Percentiles rank a stretch among this genome's conserved stretches.
Conservation (phyloP, 2,888 invertebrate genomes). For the Selenia dentaria region DNA sequence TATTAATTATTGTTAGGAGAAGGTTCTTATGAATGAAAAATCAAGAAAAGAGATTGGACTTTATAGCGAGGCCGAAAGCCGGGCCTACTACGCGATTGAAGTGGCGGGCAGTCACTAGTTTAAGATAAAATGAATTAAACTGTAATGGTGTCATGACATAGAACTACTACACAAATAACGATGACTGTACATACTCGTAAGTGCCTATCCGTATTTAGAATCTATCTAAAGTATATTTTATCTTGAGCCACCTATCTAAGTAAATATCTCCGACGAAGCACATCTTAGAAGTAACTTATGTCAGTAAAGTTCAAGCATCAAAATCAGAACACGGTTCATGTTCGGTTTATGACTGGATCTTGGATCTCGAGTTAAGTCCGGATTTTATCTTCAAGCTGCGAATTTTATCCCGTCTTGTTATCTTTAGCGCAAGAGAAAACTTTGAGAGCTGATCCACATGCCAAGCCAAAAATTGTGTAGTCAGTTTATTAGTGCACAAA, state of each 20-base stretch:
- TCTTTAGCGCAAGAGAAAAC: conserved; percentile 11
- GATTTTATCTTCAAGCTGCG: conserved; percentile 25
- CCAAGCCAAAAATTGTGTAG: not conserved
- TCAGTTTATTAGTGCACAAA: not conserved
- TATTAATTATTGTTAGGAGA: too few species aligned
- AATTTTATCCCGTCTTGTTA: conserved; percentile 24
- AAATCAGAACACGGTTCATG: conserved; percentile 18
- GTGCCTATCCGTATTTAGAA: too few species aligned
- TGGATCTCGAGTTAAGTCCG: conserved; percentile 19
- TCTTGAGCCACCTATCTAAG: not conserved
- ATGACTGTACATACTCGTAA: too few species aligned
- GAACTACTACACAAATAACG: too few species aligned
- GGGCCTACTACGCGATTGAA: too few species aligned
- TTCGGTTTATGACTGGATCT: conserved; percentile 22
- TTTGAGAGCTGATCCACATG: conserved; percentile 6
- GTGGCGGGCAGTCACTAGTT: too few species aligned
- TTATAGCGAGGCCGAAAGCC: too few species aligned
- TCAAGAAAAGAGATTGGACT: too few species aligned
- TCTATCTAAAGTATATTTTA: too few species aligned
- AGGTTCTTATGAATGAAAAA: too few species aligned
- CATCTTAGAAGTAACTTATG: conserved; percentile 3
- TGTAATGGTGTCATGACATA: too few species aligned
- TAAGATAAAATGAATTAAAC: too few species aligned
- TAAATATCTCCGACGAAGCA: not conserved
- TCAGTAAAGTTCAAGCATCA: conserved; percentile 24